These are phyloP conservation scores for Plecturocebus donacophilus DNA, from an alignment of 2,113 vertebrate species.

Conservation along the genomic window DNA sequence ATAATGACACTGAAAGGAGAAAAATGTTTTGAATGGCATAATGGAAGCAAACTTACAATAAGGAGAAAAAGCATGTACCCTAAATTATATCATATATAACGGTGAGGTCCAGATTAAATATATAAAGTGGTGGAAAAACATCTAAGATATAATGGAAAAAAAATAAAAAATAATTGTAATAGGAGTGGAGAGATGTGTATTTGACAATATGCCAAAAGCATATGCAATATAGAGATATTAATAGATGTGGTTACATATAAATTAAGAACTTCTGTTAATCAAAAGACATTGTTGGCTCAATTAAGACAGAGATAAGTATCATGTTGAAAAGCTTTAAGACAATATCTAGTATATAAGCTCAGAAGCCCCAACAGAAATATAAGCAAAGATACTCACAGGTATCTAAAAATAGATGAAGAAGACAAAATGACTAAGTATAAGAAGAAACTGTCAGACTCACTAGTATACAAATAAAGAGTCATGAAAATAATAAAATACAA, in stretches of 20 bases:
- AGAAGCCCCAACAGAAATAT: not conserved
- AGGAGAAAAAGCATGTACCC: not conserved
- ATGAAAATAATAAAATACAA: not conserved
- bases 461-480: not conserved
- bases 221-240: not conserved
- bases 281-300: not conserved
- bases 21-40: not conserved
- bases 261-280: not conserved
- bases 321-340: not conserved
- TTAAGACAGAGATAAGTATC: not conserved
- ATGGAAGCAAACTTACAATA: not conserved
- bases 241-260: not conserved
- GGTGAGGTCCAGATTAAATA: not conserved
- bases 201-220: not conserved
- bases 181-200: not conserved
- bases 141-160: not conserved
- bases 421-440: not conserved
- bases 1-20: not conserved
- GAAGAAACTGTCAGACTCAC: not conserved
- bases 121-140: not conserved
- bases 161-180: not conserved
- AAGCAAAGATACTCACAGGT: not conserved
- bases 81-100: not conserved
- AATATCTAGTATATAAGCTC: not conserved
- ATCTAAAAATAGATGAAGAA: not conserved